phyloP scores from a whole-genome alignment of 2,113 vertebrate species.

The Pelecanus crispus region DNA sequence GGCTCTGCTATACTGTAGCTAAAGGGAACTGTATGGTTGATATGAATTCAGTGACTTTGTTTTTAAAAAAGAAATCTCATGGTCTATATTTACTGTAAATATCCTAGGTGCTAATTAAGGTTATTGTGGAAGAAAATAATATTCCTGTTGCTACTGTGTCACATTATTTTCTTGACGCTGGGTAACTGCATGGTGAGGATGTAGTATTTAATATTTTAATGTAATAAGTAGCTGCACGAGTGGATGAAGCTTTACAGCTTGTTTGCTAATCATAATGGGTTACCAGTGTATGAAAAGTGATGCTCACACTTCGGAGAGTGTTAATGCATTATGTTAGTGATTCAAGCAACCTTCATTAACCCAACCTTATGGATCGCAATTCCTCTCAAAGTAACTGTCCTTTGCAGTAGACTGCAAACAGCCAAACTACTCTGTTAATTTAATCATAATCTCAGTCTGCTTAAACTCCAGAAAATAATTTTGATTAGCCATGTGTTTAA shows the following conservation, averaged over 20 bases:
- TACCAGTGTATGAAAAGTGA: neutral
- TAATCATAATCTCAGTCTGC: neutral
- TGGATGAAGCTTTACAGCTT: neutral
- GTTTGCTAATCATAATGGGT: neutral
- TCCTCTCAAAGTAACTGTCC: neutral
- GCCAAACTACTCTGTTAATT: neutral
- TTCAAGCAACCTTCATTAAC: conserved; percentile 12
- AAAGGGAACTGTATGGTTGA: neutral
- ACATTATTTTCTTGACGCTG: neutral
- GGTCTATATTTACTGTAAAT: neutral
- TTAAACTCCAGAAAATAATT: neutral
- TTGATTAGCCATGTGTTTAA: neutral
- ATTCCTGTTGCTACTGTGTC: neutral
- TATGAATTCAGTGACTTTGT: neutral
- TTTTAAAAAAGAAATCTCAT: neutral
- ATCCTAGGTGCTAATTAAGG: neutral
- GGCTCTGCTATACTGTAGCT: neutral
- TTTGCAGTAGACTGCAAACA: neutral
- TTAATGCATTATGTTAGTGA: neutral
- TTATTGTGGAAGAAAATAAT: neutral
- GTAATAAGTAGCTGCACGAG: neutral
- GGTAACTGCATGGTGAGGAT: neutral
- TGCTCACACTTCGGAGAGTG: neutral
- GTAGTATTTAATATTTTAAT: neutral
- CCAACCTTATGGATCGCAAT: neutral